Base-by-base conservation (phyloP, 2,797 vertebrate species). In the Eospalax fontanierii region DNA sequence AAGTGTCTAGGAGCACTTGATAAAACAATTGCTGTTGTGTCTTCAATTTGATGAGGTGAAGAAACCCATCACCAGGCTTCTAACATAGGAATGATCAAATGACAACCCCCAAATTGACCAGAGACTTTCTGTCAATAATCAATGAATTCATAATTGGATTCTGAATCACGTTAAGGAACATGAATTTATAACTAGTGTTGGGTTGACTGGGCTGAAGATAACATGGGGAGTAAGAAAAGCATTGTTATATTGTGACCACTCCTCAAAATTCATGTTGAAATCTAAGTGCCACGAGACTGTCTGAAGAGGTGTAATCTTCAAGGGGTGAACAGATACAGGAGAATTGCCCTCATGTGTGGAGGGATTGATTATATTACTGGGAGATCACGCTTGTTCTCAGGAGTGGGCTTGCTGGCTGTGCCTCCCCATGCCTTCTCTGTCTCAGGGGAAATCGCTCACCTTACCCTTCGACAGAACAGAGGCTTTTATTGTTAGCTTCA, bases 131-230 rank as follows among this genome's bases (percentile, higher is more conserved):
- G 26, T 89, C 14, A 22, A 12, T 6, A 24, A 54, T 38, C 26
- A 14, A 28, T 74, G 75, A 40, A 68, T 68, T 70, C 63, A 84
- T 7, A 91, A 19, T 68, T 50, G 61, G 9, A 81, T 43, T 85
- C n/a, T 90, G 43, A 71, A 57, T 89, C 10, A 43, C 59, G 15
- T 90, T 91, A 88, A 96, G 79, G 75, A 90, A 86, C 10, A 63
- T 84, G 33, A 95, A 38, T 4, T 57, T 4, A 6, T 35, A n/a
- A 54, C 2, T 54, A 81, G 18, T 15, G 19, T 59, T 95, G 16
- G 75, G 4, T 19, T 95, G 28, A 71, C 2, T 85, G 16, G 7
- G 10, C 61, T 90, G 54, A 61, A 35, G 2, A 90, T 18, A 91
- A 50, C 6, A 12, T 0, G 1, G 57, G 33, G 26, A 83, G 10